phyloP scores from a whole-genome alignment of 2,888 invertebrate species.

The Flexamia atlantica region DNA sequence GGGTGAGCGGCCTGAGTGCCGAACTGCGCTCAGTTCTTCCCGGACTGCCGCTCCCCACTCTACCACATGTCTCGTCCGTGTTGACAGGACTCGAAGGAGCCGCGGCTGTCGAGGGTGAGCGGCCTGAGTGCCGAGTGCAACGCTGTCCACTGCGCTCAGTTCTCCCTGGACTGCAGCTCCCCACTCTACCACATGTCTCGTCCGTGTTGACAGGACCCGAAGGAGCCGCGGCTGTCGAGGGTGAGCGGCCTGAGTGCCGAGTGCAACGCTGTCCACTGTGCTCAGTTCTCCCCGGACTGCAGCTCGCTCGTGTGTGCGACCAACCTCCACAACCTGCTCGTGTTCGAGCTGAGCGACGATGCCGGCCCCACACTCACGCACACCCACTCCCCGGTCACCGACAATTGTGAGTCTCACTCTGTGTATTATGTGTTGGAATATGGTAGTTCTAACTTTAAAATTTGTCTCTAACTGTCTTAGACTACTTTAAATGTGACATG shows the following conservation, averaged over 20 bases:
- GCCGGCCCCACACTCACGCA: slow-evolving; percentile 53
- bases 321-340: slow-evolving; percentile 73
- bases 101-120: slow-evolving; percentile 70
- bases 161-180: too few species aligned
- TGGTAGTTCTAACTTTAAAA: too few species aligned
- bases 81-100: slow-evolving; percentile 72
- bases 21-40: slow-evolving; percentile 65
- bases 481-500: too few species aligned
- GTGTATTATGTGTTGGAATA: too few species aligned
- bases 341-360: slow-evolving; percentile 73
- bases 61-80: too few species aligned
- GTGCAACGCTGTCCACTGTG: slow-evolving; percentile 63
- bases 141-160: too few species aligned
- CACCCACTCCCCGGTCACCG: slow-evolving; percentile 62
- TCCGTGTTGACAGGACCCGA: slow-evolving; percentile 71
- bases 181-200: too few species aligned
- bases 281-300: slow-evolving; percentile 68
- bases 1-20: too few species aligned
- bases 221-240: slow-evolving; percentile 70
- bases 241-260: slow-evolving; percentile 67
- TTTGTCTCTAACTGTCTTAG: too few species aligned
- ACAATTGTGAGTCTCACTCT: slow-evolving; percentile 66
- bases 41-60: slow-evolving; percentile 69
- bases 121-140: too few species aligned
- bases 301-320: slow-evolving; percentile 75